Evolutionary conservation across 2,888 invertebrate genomes (phyloP), one percentile per base, ranked within the genome.

Genomic region (Crematogaster levior): DNA sequence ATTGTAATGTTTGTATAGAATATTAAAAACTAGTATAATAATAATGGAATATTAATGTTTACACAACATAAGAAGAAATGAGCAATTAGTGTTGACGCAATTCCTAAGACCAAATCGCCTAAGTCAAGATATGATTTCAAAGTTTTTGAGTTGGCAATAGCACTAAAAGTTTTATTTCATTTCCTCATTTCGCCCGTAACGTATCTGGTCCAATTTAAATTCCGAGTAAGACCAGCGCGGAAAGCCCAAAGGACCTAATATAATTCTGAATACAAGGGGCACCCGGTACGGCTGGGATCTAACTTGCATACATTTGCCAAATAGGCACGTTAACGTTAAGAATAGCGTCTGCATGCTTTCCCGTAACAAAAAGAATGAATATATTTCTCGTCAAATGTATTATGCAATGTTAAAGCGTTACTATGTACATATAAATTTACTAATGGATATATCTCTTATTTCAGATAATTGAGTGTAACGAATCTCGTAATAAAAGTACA

Each of bases 201-300:
- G 89, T 89, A 92, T 92, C 91, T 85, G 84, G 86, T 82, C 84
- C 88, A 91, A 92, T 92, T 91, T 91, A 91, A 92, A 92, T 92
- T 92, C 91, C 88, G 84, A 81, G 82, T 86, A 88, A 85, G 90
- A 88, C 84, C 84, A 81, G 73, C 83, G 85, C 82, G 85, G 84
- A 85, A 84, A 89, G 88, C 87, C 83, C 87, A 84, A 88, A 89
- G 90, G 88, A 91, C 90, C 90, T 92, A 90, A 92, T 92, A 92
- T 92, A 91, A 92, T 92, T 89, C 85, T 75, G 87, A 86, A 83
- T 90, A 91, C 88, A 89, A 91, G 90, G 81, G 85, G 85, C 81
- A 81, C 53, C 81, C 70, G 77, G 87, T 84, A 88, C 87, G 88
- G 80, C 66, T 84, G 86, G 86, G 90, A 86, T 86, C 86, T 86